Percentiles rank a stretch among this genome's conserved stretches.
These are phyloP conservation scores for Paraescarpia echinospica DNA, from an alignment of 1,140 invertebrate genomes.

Conservation along the genomic window DNA sequence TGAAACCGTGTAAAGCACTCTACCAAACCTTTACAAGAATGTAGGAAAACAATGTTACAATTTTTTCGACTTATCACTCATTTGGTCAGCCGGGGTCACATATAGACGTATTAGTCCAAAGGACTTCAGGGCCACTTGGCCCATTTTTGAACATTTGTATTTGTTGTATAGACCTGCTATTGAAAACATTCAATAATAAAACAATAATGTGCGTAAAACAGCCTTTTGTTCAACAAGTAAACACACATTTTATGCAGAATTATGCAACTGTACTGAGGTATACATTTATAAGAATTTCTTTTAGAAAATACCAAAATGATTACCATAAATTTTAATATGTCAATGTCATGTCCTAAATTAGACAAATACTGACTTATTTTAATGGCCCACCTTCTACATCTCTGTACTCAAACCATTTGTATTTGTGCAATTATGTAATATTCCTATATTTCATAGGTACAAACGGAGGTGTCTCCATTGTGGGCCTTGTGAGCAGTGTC, in stretches of 20 bases:
- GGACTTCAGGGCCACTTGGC: no score
- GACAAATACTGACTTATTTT: background rate
- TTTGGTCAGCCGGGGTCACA: no score
- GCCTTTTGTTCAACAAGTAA: no score
- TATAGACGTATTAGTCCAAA: no score
- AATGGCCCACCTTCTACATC: background rate
- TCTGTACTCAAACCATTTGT: background rate
- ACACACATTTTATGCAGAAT: background rate
- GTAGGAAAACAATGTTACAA: no score
- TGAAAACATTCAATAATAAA: no score
- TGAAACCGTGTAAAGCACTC: no score
- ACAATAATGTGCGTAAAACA: no score
- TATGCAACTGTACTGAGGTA: background rate
- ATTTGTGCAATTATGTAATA: background rate
- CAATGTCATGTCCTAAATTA: background rate
- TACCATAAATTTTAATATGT: background rate
- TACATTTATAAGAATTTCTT: background rate
- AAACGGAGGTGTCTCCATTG: conserved; percentile 14
- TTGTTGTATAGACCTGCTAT: no score
- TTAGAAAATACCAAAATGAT: background rate
- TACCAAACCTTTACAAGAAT: no score
- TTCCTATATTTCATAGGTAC: conserved; percentile 8
- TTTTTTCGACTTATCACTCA: no score
- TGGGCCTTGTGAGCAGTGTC: conserved; percentile 11
- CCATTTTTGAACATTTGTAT: no score